phyloP scores from a whole-genome alignment of 2,113 vertebrate genomes.

The Oreochromis tanganicae region DNA sequence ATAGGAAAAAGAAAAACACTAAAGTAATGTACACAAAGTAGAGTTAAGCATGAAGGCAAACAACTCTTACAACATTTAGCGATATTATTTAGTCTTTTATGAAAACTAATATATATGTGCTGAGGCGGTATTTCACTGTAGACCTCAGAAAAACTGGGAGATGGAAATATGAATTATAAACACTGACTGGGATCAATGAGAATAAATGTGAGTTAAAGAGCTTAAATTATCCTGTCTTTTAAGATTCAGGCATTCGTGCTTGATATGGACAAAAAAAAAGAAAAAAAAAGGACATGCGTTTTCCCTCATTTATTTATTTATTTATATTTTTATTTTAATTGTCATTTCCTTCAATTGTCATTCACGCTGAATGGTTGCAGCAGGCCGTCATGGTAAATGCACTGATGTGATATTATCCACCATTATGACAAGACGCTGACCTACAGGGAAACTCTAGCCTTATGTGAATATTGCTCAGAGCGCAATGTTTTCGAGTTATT shows the following conservation, averaged over 20 bases:
- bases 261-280: no score
- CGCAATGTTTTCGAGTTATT: constrained; percentile 29
- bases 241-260: background rate
- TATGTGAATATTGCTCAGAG: constrained; percentile 22
- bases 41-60: background rate
- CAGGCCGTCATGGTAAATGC: constrained; percentile 18
- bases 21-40: background rate
- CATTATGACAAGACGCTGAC: background rate
- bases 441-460: constrained; percentile 11
- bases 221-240: background rate
- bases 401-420: constrained; percentile 49
- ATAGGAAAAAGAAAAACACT: background rate
- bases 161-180: constrained; percentile 43
- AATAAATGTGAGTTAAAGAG: constrained; percentile 20
- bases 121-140: background rate
- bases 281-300: constrained; percentile 2
- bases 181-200: constrained; percentile 4
- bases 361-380: constrained; percentile 35
- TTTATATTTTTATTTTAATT: background rate
- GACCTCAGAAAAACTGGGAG: constrained; percentile 27
- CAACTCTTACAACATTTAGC: background rate
- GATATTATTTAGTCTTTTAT: constrained; percentile 13
- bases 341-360: background rate
- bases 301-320: background rate
- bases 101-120: constrained; percentile 5